phyloP scores from a whole-genome alignment of 2,797 vertebrate species.

The Pangasius sanitwongsei region DNA sequence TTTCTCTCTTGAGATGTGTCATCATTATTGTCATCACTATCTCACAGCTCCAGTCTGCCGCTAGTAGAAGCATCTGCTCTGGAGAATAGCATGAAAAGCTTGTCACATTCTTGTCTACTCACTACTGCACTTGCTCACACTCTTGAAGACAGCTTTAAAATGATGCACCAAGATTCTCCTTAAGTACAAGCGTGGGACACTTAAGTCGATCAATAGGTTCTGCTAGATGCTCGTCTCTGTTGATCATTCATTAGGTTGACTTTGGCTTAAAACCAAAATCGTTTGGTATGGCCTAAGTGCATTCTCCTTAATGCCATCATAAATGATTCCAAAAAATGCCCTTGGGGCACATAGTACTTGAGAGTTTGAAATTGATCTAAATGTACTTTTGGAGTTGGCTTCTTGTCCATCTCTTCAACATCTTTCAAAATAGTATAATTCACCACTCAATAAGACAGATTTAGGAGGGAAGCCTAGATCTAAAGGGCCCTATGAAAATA shows the following conservation, averaged over 20 bases:
- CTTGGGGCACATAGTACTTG: constrained; percentile 32
- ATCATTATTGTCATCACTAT: constrained; percentile 43
- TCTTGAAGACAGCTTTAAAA: constrained; percentile 19
- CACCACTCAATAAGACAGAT: constrained; percentile 30
- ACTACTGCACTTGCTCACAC: constrained; percentile 5
- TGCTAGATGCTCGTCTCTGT: constrained; percentile 21
- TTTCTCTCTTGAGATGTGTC: constrained; percentile 29
- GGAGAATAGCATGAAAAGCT: constrained; percentile 22
- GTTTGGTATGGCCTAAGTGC: constrained; percentile 18
- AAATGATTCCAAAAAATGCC: constrained; percentile 31
- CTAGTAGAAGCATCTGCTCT: constrained; percentile 39
- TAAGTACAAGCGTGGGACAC: constrained; percentile 3
- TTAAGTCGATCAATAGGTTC: constrained; percentile 36
- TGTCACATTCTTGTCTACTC: constrained; percentile 30
- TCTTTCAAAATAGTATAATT: constrained; percentile 33
- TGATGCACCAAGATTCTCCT: constrained; percentile 6
- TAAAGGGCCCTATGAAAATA: neutral
- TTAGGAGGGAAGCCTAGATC: constrained; percentile 10
- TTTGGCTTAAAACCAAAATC: constrained; percentile 36
- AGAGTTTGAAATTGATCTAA: constrained; percentile 13
- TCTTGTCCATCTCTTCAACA: neutral
- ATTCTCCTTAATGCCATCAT: constrained; percentile 38
- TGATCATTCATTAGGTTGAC: constrained; percentile 25
- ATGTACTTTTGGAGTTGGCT: neutral
- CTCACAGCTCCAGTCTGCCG: constrained; percentile 18